phyloP scores from a whole-genome alignment of 2,113 vertebrate species.

The Oreotrochilus melanogaster region DNA sequence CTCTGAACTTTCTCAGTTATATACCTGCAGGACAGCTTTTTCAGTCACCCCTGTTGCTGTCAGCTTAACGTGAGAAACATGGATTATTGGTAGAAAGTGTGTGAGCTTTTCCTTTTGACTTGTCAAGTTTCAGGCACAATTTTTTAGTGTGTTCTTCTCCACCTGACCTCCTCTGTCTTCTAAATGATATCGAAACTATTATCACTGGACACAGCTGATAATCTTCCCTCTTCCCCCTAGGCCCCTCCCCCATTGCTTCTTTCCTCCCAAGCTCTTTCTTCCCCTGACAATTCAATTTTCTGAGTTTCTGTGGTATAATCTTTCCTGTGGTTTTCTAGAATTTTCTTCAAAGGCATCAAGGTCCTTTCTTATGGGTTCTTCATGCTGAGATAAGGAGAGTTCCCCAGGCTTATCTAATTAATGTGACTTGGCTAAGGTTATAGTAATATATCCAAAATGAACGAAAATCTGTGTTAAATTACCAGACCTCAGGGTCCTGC shows the following conservation, averaged over 20 bases:
- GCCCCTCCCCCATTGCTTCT: neutral
- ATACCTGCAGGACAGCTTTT: neutral
- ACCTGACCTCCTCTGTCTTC: constrained; percentile 2
- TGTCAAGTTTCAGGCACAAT: neutral
- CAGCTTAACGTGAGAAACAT: neutral
- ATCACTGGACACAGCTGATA: too few species aligned
- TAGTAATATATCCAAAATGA: constrained; percentile 6
- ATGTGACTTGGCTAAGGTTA: neutral
- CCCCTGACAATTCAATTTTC: constrained; percentile 12
- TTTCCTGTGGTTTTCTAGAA: constrained; percentile 5
- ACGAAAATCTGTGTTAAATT: constrained; percentile 6
- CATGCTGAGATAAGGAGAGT: neutral
- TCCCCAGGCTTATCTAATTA: neutral
- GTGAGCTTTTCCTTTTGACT: neutral
- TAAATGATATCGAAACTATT: constrained; percentile 2
- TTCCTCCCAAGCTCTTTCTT: neutral
- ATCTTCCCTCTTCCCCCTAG: too few species aligned
- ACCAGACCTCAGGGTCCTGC: neutral
- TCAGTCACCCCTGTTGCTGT: neutral
- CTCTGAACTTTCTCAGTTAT: neutral
- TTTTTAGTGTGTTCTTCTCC: neutral
- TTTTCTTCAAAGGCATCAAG: neutral
- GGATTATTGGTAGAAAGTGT: neutral
- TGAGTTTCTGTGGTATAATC: neutral
- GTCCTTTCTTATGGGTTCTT: neutral